A percentile compares a stretch with the other conserved stretches of the same genome.
Conservation (phyloP, 2,888 invertebrate genomes). For the Pheosia tremula region DNA sequence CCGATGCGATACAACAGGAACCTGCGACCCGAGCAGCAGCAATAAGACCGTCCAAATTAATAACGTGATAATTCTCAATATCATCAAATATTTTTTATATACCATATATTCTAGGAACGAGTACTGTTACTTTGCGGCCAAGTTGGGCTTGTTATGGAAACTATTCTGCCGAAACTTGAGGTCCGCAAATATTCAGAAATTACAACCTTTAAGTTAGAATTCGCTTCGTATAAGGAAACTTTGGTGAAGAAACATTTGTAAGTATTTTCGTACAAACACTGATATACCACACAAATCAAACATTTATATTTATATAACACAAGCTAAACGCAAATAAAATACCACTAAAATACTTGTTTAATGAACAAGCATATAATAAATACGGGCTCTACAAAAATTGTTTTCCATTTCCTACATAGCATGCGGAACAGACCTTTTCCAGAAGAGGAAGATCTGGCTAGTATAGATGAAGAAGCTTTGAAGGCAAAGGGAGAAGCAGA, state of each 20-base stretch:
- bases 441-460: constrained; percentile 75
- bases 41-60: too few species aligned
- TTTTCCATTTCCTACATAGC: constrained; percentile 38
- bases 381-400: not conserved
- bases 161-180: constrained; percentile 57
- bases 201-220: constrained; percentile 71
- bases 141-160: constrained; percentile 73
- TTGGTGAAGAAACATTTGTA: constrained; percentile 74
- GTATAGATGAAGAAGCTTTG: constrained; percentile 83
- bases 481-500: constrained; percentile 82
- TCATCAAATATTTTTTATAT: too few species aligned
- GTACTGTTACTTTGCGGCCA: constrained; percentile 71
- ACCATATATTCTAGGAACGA: constrained; percentile 56
- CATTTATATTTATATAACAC: not conserved
- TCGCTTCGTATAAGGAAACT: constrained; percentile 64
- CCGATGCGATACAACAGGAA: too few species aligned
- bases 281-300: not conserved
- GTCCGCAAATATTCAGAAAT: constrained; percentile 61
- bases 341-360: too few species aligned
- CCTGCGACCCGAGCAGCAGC: too few species aligned
- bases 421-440: constrained; percentile 76
- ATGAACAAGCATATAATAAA: too few species aligned
- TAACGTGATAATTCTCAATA: too few species aligned
- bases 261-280: constrained; percentile 42
- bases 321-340: too few species aligned